These are phyloP conservation scores for Pseudomyrmex concolor DNA, from an alignment of 1,140 invertebrate species.

Conservation along the genomic window DNA sequence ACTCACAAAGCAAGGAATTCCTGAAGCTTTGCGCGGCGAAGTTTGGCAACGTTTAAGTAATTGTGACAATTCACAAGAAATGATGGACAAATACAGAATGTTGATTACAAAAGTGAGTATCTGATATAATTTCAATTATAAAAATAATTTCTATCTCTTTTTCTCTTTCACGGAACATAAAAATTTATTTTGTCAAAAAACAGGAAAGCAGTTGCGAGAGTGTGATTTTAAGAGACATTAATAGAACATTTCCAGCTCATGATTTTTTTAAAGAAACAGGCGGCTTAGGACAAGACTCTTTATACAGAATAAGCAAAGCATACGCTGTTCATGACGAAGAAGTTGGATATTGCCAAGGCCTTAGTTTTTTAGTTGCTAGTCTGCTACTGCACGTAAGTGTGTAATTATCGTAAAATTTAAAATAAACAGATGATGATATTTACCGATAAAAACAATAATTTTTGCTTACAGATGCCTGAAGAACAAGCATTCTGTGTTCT, in stretches of 20 bases:
- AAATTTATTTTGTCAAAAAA: conserved; percentile 55
- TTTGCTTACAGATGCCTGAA: conserved; percentile 96
- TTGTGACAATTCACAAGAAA: conserved; percentile 91
- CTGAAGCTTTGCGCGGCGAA: conserved; percentile 97
- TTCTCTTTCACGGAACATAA: conserved; percentile 2
- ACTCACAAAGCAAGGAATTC: conserved; percentile 95
- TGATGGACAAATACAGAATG: conserved; percentile 96
- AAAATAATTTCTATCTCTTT: not conserved
- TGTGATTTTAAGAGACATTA: conserved; percentile 97
- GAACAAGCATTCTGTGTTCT: conserved; percentile 99
- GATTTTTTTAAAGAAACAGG: conserved; percentile 98
- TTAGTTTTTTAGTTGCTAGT: conserved; percentile 98
- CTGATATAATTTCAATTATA: not conserved
- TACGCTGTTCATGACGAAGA: conserved; percentile 99
- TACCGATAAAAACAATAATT: conserved; percentile 42
- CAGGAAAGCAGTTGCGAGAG: conserved; percentile 95
- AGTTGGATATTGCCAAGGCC: conserved; percentile 99
- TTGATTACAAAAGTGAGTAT: conserved; percentile 94
- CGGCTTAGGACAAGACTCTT: conserved; percentile 96
- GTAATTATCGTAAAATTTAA: conserved; percentile 26
- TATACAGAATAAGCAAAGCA: conserved; percentile 98
- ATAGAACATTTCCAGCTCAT: conserved; percentile 99
- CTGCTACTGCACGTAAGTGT: conserved; percentile 95
- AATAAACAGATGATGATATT: not conserved
- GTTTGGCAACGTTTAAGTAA: conserved; percentile 98